Base-by-base conservation (phyloP, 1,140 invertebrate genomes). In the Stegodyphus mimosarum region DNA sequence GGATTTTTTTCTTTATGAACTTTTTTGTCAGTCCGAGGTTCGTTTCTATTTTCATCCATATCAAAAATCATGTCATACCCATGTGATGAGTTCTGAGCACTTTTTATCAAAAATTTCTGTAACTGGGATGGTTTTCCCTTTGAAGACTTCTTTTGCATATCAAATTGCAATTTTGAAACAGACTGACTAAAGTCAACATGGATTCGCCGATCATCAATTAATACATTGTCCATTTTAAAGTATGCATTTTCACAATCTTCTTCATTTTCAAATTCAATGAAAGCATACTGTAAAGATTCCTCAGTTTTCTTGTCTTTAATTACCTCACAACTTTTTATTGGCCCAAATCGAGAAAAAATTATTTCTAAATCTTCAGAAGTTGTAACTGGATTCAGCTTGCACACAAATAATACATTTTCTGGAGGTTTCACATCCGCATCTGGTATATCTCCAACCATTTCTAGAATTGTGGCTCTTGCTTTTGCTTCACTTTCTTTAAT, bases 161-260 rank as follows among this genome's bases (percentile, higher is more conserved):
- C 33, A 33, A 33, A 33, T 33, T 33, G 33, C 18, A 87, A 13
- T 53, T 98, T 98, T 0, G 97, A 94, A 0, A 99, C 98, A 67
- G 97, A 99, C 90, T 99, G 99, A 88, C 97, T 99, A 91, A 99
- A 99, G 91, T 99, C 99, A 4, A 99, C 99, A 91, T 99, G 98
- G 88, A 99, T 99, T 88, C 99, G 92, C 70, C 99, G 91, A 90
- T 99, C 99, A 91, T 99, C 99, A 88, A 99, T 99, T 0, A 99
- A 91, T 0, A 99, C 98, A 92, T 99, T 99, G 89, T 99, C 98
- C 99, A 99, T 99, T 92, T 99, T 99, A 88, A 99, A 98, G 91
- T 97, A 99, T 5, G 99, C 99, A 88, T 96, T 95, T 92, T 99
- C 99, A 92, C 98, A 99, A 10, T 97, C 94, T 90, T 98, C 90